These are phyloP conservation scores for Theretra japonica DNA, from an alignment of 2,888 invertebrate genomes.

Conservation along the genomic window DNA sequence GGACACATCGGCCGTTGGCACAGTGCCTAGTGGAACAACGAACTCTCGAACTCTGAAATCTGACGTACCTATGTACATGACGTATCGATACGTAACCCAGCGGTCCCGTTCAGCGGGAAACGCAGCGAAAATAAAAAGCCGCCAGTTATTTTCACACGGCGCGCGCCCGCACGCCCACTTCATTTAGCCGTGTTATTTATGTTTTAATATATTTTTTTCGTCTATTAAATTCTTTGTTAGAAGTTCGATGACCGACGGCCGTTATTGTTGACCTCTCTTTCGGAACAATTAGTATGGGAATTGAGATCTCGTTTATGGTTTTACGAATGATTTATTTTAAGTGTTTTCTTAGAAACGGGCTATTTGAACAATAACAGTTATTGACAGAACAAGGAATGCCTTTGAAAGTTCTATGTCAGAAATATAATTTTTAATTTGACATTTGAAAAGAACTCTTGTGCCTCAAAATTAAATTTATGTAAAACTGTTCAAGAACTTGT, in stretches of 20 bases:
- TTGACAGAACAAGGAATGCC: constrained; percentile 17
- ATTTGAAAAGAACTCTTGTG: constrained; percentile 1
- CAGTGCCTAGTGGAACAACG: constrained; percentile 82
- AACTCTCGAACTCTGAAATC: constrained; percentile 75
- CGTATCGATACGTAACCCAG: constrained; percentile 60
- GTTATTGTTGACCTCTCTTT: constrained; percentile 43
- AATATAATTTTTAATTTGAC: constrained; percentile 2
- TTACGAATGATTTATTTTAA: constrained; percentile 31
- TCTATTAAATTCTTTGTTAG: constrained; percentile 58
- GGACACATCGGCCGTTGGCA: constrained; percentile 75
- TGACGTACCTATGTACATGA: constrained; percentile 54
- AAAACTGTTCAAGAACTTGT: background rate
- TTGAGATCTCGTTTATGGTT: constrained; percentile 42
- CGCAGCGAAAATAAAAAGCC: constrained; percentile 33
- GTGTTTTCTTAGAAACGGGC: constrained; percentile 22
- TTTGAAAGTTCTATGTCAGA: background rate
- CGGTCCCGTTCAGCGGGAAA: constrained; percentile 58
- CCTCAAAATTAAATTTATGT: background rate
- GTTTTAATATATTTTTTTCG: constrained; percentile 47
- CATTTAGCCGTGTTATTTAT: constrained; percentile 42
- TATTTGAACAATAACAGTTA: constrained; percentile 3
- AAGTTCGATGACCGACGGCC: constrained; percentile 57
- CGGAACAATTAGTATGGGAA: constrained; percentile 34
- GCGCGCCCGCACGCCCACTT: constrained; percentile 34
- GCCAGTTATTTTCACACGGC: constrained; percentile 24